phyloP scores from a whole-genome alignment of 2,113 vertebrate species.

The Taxidea taxus region DNA sequence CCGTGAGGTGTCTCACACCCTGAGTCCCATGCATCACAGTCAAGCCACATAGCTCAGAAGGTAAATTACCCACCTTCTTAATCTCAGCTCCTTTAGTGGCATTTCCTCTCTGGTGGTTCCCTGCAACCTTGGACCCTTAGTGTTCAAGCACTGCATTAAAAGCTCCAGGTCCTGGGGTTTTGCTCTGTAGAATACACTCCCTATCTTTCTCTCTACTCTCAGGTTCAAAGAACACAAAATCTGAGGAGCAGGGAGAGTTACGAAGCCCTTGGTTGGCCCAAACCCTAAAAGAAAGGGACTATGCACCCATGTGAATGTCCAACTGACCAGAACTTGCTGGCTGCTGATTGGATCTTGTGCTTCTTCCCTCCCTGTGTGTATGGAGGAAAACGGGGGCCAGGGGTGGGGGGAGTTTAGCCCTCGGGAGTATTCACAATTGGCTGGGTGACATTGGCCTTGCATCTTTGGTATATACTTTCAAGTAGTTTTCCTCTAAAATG shows the following conservation, averaged over 20 bases:
- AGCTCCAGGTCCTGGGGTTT: neutral
- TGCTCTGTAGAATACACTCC: neutral
- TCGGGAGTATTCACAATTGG: neutral
- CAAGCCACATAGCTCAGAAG: neutral
- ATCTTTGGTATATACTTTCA: neutral
- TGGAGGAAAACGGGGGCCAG: neutral
- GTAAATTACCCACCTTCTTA: constrained; percentile 23
- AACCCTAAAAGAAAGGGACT: neutral
- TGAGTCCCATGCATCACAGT: constrained; percentile 9
- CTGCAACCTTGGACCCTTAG: neutral
- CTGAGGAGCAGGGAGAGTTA: neutral
- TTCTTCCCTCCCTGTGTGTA: neutral
- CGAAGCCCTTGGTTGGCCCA: neutral
- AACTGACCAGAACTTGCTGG: neutral
- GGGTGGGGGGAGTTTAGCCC: neutral
- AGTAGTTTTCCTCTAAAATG: neutral
- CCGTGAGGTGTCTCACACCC: neutral
- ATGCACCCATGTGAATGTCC: neutral
- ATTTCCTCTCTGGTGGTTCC: neutral
- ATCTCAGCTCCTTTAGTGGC: neutral
- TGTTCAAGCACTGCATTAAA: neutral
- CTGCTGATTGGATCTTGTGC: too few relatives aligned
- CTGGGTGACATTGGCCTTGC: neutral
- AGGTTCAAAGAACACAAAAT: neutral
- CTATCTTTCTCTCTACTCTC: neutral